These are phyloP conservation scores for Mantis religiosa DNA, from an alignment of 2,888 invertebrate genomes.

Conservation along the genomic window DNA sequence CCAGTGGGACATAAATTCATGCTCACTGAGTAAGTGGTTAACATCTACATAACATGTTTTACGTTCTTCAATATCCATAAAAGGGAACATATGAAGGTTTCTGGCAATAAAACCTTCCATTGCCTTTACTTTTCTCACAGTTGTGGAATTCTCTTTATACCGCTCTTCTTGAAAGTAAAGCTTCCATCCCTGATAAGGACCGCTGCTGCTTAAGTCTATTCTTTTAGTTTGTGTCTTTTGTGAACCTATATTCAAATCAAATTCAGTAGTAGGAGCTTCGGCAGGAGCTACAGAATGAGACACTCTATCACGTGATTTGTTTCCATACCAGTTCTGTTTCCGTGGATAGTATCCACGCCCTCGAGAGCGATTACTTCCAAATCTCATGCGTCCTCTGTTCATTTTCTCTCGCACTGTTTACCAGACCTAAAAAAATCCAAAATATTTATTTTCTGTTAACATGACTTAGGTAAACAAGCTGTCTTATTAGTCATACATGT, in stretches of 20 bases:
- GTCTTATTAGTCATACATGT: no score
- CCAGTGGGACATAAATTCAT: slow-evolving; percentile 58
- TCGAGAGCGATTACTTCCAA: neutral
- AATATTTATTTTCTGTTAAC: no score
- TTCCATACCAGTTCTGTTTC: neutral
- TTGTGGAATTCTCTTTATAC: slow-evolving; percentile 47
- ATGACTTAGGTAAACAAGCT: no score
- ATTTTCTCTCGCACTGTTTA: neutral
- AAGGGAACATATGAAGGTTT: slow-evolving; percentile 49
- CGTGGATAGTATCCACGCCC: neutral
- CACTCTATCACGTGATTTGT: neutral
- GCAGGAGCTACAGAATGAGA: neutral
- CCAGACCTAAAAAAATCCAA: neutral
- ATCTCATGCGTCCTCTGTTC: neutral
- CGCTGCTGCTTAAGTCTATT: neutral
- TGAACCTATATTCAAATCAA: neutral
- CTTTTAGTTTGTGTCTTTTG: neutral
- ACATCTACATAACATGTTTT: slow-evolving; percentile 57
- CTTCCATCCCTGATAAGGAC: slow-evolving; percentile 66
- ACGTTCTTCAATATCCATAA: slow-evolving; percentile 56
- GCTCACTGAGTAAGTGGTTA: slow-evolving; percentile 52
- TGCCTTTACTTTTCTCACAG: slow-evolving; percentile 49
- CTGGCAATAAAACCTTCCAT: slow-evolving; percentile 54
- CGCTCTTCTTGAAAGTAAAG: slow-evolving; percentile 70
- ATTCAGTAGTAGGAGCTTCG: neutral